phyloP scores from a whole-genome alignment of 2,888 invertebrate species.

The Yponomeuta cagnagella region DNA sequence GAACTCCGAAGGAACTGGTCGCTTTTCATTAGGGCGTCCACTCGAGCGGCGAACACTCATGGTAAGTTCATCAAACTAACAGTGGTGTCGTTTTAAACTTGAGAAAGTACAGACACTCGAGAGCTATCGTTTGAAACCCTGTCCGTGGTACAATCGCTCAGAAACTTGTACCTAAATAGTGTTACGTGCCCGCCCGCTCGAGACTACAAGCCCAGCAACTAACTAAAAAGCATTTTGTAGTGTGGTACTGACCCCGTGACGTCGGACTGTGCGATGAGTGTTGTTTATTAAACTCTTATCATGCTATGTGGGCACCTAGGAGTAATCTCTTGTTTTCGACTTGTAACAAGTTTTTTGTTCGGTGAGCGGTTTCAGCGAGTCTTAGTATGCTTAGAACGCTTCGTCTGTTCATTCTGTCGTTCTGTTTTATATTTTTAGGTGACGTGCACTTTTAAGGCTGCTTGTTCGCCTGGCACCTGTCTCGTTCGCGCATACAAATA shows the following conservation, averaged over 20 bases:
- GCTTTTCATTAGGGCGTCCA: slow-evolving; percentile 26
- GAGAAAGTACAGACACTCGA: slow-evolving; percentile 22
- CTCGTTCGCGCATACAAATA: too few species aligned
- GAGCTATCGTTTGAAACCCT: neutral
- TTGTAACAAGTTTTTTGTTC: too few species aligned
- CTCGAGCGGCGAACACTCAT: slow-evolving; percentile 18
- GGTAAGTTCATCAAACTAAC: slow-evolving; percentile 9
- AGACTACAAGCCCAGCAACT: neutral
- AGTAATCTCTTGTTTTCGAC: neutral
- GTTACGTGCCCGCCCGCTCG: too few species aligned
- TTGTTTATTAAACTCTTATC: slow-evolving; percentile 2
- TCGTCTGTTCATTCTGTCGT: too few species aligned
- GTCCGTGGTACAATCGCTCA: too few species aligned
- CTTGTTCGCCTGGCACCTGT: too few species aligned
- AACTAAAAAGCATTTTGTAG: neutral
- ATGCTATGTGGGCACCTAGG: neutral
- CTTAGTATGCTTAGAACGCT: too few species aligned
- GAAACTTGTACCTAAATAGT: too few species aligned
- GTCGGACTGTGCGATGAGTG: neutral
- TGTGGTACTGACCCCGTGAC: neutral
- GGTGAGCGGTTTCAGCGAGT: too few species aligned
- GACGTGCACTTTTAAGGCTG: too few species aligned
- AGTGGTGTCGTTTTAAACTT: slow-evolving; percentile 40
- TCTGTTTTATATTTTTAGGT: too few species aligned
- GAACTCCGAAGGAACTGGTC: slow-evolving; percentile 19